A percentile compares a stretch with the other conserved stretches of the same genome.
phyloP scores from a whole-genome alignment of 2,797 vertebrate genomes.

The Sebastes diaconus region DNA sequence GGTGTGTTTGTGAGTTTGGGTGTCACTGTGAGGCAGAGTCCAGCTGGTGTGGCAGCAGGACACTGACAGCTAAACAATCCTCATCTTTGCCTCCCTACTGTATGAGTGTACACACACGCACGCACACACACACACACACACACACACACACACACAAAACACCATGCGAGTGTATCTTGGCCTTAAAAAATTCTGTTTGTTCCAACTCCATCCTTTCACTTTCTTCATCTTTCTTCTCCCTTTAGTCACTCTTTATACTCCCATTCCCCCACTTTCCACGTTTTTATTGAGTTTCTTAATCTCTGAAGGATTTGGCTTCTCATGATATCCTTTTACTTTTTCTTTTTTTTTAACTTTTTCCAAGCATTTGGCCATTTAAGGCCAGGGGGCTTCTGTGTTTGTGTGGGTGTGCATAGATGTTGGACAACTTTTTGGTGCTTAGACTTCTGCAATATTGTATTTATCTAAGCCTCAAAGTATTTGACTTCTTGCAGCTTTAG shows the following conservation, averaged over 20 bases:
- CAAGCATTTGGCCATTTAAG: slow-evolving; percentile 44
- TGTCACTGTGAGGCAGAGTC: slow-evolving; percentile 71
- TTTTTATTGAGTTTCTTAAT: slow-evolving; percentile 51
- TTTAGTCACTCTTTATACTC: slow-evolving; percentile 34
- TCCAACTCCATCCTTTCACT: slow-evolving; percentile 21
- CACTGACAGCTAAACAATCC: slow-evolving; percentile 69
- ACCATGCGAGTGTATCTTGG: slow-evolving; percentile 32
- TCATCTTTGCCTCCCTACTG: slow-evolving; percentile 51
- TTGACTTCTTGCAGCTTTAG: slow-evolving; percentile 17
- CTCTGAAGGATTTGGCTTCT: slow-evolving; percentile 56
- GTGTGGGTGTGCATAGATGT: slow-evolving; percentile 29
- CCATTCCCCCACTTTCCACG: slow-evolving; percentile 14
- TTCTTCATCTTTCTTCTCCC: slow-evolving; percentile 31
- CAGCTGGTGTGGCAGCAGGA: slow-evolving; percentile 78
- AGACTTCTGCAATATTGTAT: slow-evolving; percentile 17
- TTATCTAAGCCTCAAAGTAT: slow-evolving; percentile 15
- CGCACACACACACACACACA: not conserved
- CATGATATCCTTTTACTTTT: slow-evolving; percentile 38
- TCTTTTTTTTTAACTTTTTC: slow-evolving; percentile 8
- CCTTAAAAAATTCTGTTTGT: slow-evolving; percentile 32
- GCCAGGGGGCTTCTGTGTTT: slow-evolving; percentile 33
- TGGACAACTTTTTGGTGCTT: slow-evolving; percentile 35
- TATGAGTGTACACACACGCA: not conserved
- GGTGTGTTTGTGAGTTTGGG: slow-evolving; percentile 56
- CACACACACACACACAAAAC: not conserved